These are phyloP conservation scores for Triplophysa dalaica DNA, from an alignment of 2,113 vertebrate species.

Conservation along the genomic window DNA sequence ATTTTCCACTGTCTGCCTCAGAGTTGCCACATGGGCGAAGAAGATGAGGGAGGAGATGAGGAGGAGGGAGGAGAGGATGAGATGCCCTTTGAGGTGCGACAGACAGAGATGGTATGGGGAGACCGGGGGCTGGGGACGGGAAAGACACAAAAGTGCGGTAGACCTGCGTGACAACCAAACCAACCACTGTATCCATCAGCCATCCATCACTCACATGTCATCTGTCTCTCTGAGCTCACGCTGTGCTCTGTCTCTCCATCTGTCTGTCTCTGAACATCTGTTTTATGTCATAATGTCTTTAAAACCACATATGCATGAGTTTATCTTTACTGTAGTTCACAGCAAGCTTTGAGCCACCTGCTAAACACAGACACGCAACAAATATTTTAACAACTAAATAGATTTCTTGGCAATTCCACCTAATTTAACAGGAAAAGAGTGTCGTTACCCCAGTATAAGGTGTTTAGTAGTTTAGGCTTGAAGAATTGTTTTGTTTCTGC, in stretches of 20 bases:
- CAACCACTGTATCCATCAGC: conserved; percentile 59
- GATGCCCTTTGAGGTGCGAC: conserved; percentile 88
- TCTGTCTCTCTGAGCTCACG: conserved; percentile 10
- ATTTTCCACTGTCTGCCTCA: conserved; percentile 50
- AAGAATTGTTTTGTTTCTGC: neutral
- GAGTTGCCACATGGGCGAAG: conserved; percentile 89
- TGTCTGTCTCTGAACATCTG: conserved; percentile 12
- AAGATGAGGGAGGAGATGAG: conserved; percentile 77
- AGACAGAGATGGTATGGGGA: conserved; percentile 79
- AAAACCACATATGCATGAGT: neutral
- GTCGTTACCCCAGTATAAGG: neutral
- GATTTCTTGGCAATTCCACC: neutral
- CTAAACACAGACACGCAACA: conserved; percentile 4
- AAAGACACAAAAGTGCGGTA: conserved; percentile 73
- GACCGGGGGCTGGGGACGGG: conserved; percentile 74
- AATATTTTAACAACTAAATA: neutral
- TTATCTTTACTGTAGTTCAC: neutral
- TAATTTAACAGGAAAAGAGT: neutral
- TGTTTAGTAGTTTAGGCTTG: conserved; percentile 25
- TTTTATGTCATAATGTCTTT: neutral
- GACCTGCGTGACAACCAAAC: conserved; percentile 74
- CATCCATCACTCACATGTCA: conserved; percentile 13
- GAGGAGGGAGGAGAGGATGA: conserved; percentile 76
- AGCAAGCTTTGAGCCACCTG: conserved; percentile 16
- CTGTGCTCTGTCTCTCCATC: neutral